Percentiles rank a stretch among this genome's conserved stretches.
Conservation (phyloP, 2,797 vertebrate genomes). For the Gymnoscopelus braueri region DNA sequence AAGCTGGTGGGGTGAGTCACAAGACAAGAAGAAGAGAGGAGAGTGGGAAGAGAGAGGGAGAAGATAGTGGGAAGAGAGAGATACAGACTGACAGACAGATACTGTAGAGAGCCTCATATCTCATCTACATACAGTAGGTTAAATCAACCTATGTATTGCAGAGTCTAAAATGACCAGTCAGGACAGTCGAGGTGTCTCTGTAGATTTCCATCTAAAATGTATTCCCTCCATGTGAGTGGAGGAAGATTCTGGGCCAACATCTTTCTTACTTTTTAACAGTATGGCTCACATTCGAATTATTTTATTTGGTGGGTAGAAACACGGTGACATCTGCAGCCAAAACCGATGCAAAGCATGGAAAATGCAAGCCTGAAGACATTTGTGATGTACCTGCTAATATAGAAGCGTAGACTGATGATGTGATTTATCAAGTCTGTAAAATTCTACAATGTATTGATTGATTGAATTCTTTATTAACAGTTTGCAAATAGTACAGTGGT, state of each 20-base stretch:
- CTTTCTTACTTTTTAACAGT: conserved; percentile 36
- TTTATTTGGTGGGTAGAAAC: conserved; percentile 6
- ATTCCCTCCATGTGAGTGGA: conserved; percentile 50
- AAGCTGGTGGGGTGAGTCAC: conserved; percentile 77
- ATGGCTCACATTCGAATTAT: conserved; percentile 19
- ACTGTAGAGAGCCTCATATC: no score
- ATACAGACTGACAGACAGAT: conserved; percentile 36
- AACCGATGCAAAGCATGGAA: neutral
- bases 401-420: no score
- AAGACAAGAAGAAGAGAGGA: conserved; percentile 30
- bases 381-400: neutral
- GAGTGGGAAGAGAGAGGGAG: conserved; percentile 38
- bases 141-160: neutral
- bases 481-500: no score
- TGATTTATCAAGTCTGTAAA: no score
- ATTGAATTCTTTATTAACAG: no score
- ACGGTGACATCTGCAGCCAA: neutral
- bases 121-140: neutral
- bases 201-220: conserved; percentile 30
- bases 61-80: conserved; percentile 20
- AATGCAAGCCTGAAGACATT: neutral
- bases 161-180: conserved; percentile 1
- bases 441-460: no score
- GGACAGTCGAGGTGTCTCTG: conserved; percentile 28
- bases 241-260: conserved; percentile 32